Base-by-base conservation (phyloP, 2,888 invertebrate species). In the Cynaeus angustus region DNA sequence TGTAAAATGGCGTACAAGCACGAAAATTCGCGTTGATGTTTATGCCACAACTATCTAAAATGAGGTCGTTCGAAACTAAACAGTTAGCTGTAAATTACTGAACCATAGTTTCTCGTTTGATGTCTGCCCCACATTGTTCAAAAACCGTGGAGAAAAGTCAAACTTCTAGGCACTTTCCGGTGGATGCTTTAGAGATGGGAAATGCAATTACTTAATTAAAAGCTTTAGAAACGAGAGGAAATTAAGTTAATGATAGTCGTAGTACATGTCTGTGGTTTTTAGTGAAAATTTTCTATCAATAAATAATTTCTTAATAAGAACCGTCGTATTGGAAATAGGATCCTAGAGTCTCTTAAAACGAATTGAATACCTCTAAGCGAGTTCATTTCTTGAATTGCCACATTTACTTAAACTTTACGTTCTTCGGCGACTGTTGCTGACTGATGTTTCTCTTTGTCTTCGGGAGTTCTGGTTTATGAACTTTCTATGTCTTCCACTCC, bases 151-250 rank as follows among this genome's bases (percentile, higher is more conserved):
- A 21, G 26, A 50, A 50, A 50, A 50, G 48, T 26, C 26, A 28
- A 28, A 26, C 26, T 50, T 50, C 48, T 10, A 5, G 16, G 6
- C 13, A 14, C 12, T 33, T 26, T 33, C 14, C 52, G 30, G 12
- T 52, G 10, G 52, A 30, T 55, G 55, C 4, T 38, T 55, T n/a
- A 38, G 55, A n/a, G 55, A 37, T 55, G 79, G 77, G 79, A 81
- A 80, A 81, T 79, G 79, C 80, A 81, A 82, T 82, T 82, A 82
- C 80, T 81, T 80, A 82, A 83, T 83, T 83, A 82, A 78, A 76
- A 75, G 76, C 78, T 71, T 75, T 73, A 77, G 77, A 75, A 80
- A 78, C 74, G 78, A 76, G 77, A 72, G 78, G 78, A 80, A 81
- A 80, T 82, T 81, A 79, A 79, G 77, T 78, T 82, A 81, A 82